Evolutionary conservation across 2,888 invertebrate genomes (phyloP).

Genomic region (Leucophora obtusa): DNA sequence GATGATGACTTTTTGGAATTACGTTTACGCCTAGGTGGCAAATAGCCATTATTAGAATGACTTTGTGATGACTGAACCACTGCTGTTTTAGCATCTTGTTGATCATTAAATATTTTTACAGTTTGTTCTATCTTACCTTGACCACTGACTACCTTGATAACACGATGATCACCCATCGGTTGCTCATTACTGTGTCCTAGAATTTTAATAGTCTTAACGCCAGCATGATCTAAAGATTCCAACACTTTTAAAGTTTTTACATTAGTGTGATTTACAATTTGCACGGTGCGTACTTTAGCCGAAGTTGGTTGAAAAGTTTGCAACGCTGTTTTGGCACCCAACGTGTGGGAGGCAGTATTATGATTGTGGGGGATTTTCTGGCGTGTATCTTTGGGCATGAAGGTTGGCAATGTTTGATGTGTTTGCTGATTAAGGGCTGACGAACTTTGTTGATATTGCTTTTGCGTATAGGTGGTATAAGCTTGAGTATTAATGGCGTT

Average conservation of each 20-base stretch:
- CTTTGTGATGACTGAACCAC: background rate
- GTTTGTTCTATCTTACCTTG: slow-evolving; percentile 71
- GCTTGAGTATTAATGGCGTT: slow-evolving; percentile 34
- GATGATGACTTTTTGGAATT: slow-evolving; percentile 17
- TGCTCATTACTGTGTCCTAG: slow-evolving; percentile 71
- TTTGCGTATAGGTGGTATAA: slow-evolving; percentile 54
- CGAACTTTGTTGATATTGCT: slow-evolving; percentile 21
- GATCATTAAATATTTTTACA: slow-evolving; percentile 73
- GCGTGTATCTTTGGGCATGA: slow-evolving; percentile 71
- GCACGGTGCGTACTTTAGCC: slow-evolving; percentile 73
- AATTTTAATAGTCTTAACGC: slow-evolving; percentile 75
- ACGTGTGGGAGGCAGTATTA: slow-evolving; percentile 1
- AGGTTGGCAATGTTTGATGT: slow-evolving; percentile 68
- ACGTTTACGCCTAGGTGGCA: slow-evolving; percentile 58
- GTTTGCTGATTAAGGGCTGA: slow-evolving; percentile 65
- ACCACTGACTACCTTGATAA: slow-evolving; percentile 71
- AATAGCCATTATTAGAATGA: slow-evolving; percentile 30
- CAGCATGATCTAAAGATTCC: slow-evolving; percentile 71
- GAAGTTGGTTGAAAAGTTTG: slow-evolving; percentile 55
- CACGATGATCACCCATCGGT: slow-evolving; percentile 72
- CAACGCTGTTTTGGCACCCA: slow-evolving; percentile 19
- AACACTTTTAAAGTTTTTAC: slow-evolving; percentile 73
- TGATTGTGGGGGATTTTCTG: slow-evolving; percentile 3
- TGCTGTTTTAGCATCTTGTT: slow-evolving; percentile 52
- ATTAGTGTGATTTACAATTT: slow-evolving; percentile 70